These are phyloP conservation scores for Metalampra italica DNA, from an alignment of 2,888 invertebrate species.

Conservation along the genomic window DNA sequence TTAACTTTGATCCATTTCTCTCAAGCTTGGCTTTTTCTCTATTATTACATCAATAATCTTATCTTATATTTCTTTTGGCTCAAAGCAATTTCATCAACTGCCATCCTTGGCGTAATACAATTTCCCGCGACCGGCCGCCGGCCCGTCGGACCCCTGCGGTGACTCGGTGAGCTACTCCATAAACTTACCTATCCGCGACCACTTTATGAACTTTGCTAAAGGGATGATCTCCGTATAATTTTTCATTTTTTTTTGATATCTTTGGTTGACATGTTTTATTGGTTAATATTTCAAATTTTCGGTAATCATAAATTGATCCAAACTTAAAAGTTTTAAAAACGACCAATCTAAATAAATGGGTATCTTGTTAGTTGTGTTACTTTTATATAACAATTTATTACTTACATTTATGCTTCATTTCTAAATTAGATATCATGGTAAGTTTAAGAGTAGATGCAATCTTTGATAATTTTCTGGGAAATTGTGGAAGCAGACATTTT, in stretches of 20 bases:
- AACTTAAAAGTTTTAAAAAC: too few species aligned
- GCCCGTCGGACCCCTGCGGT: conserved; percentile 31
- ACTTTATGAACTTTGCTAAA: conserved; percentile 39
- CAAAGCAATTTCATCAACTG: conserved; percentile 47
- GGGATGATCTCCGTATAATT: conserved; percentile 34
- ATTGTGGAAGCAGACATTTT: too few species aligned
- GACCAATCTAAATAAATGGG: too few species aligned
- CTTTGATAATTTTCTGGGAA: too few species aligned
- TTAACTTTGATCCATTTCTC: not conserved
- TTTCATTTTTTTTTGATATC: conserved; percentile 27
- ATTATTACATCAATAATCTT: conserved; percentile 41
- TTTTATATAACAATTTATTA: too few species aligned
- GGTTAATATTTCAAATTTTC: too few species aligned
- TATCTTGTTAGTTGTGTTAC: too few species aligned
- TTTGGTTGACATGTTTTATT: conserved; percentile 16
- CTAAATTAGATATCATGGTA: too few species aligned
- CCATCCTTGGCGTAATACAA: conserved; percentile 48
- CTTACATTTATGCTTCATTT: too few species aligned
- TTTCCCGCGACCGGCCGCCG: conserved; percentile 26
- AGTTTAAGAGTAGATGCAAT: too few species aligned
- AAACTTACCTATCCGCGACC: conserved; percentile 32
- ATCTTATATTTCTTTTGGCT: conserved; percentile 44
- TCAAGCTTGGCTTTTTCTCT: conserved; percentile 23
- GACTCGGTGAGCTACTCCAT: conserved; percentile 31
- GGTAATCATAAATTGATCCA: too few species aligned